Conservation (phyloP, 2,113 vertebrate genomes). For the Tenrec ecaudatus region DNA sequence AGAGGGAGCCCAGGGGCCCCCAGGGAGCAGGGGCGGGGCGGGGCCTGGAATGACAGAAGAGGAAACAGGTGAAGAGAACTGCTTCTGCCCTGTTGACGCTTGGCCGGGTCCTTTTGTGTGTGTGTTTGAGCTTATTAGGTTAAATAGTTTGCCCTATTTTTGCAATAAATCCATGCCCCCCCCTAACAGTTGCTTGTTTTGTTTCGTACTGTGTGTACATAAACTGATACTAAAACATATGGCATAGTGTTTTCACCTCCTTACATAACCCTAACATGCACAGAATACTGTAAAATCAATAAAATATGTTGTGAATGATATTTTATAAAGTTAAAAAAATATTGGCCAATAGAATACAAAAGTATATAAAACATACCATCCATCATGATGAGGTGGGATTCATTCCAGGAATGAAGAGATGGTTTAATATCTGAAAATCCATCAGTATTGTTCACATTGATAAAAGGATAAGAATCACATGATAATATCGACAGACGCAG, state of each 20-base stretch:
- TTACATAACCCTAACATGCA: slow-evolving; percentile 87
- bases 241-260: slow-evolving; percentile 89
- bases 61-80: slow-evolving; percentile 81
- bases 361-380: too few species aligned
- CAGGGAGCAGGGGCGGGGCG: slow-evolving; percentile 70
- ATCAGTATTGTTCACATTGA: too few species aligned
- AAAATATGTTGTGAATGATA: slow-evolving; percentile 99
- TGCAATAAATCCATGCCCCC: slow-evolving; percentile 90
- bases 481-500: too few species aligned
- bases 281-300: slow-evolving; percentile 98
- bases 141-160: slow-evolving; percentile 92
- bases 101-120: slow-evolving; percentile 87
- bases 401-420: too few species aligned
- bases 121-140: slow-evolving; percentile 89
- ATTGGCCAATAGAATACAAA: too few species aligned
- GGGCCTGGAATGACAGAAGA: slow-evolving; percentile 61
- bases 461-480: too few species aligned
- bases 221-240: slow-evolving; percentile 88
- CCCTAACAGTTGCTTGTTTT: slow-evolving; percentile 86
- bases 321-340: slow-evolving; percentile 95
- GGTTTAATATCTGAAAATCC: too few species aligned
- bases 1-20: background rate
- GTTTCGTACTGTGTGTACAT: slow-evolving; percentile 88
- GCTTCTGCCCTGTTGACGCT: slow-evolving; percentile 85
- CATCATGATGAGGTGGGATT: too few species aligned